phyloP scores from a whole-genome alignment of 2,888 invertebrate species.

The Helleia helle region DNA sequence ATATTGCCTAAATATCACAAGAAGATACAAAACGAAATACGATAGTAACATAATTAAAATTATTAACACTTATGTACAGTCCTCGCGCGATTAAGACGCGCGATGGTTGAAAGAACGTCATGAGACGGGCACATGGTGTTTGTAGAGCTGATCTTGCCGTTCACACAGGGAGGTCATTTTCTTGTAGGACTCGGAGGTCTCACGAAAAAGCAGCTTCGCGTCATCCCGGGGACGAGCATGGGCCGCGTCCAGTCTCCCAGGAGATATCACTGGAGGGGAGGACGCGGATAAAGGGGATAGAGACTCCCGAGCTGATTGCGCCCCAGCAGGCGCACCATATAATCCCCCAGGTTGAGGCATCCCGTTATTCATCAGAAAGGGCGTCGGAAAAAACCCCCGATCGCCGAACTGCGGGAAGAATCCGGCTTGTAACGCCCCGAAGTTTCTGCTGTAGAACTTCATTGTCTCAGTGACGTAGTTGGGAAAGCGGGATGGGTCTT shows the following conservation, averaged over 20 bases:
- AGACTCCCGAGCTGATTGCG: slow-evolving; percentile 58
- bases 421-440: slow-evolving; percentile 57
- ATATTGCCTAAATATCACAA: slow-evolving; percentile 72
- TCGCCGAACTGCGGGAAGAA: slow-evolving; percentile 58
- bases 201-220: slow-evolving; percentile 69
- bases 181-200: slow-evolving; percentile 66
- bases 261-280: slow-evolving; percentile 63
- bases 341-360: slow-evolving; percentile 44
- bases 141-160: slow-evolving; percentile 68
- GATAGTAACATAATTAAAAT: slow-evolving; percentile 68
- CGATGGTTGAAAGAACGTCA: slow-evolving; percentile 63
- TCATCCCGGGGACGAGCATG: slow-evolving; percentile 59
- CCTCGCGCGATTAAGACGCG: slow-evolving; percentile 50
- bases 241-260: slow-evolving; percentile 59
- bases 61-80: slow-evolving; percentile 68
- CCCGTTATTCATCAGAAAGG: slow-evolving; percentile 59
- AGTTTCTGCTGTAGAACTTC: slow-evolving; percentile 65
- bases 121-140: slow-evolving; percentile 72
- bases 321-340: slow-evolving; percentile 54
- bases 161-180: slow-evolving; percentile 71
- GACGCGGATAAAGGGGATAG: slow-evolving; percentile 63
- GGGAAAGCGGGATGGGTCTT: slow-evolving; percentile 55
- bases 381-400: slow-evolving; percentile 56
- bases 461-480: slow-evolving; percentile 65
- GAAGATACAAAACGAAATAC: slow-evolving; percentile 73